Conservation (phyloP, 2,113 vertebrate genomes). For the Antigone vipio region DNA sequence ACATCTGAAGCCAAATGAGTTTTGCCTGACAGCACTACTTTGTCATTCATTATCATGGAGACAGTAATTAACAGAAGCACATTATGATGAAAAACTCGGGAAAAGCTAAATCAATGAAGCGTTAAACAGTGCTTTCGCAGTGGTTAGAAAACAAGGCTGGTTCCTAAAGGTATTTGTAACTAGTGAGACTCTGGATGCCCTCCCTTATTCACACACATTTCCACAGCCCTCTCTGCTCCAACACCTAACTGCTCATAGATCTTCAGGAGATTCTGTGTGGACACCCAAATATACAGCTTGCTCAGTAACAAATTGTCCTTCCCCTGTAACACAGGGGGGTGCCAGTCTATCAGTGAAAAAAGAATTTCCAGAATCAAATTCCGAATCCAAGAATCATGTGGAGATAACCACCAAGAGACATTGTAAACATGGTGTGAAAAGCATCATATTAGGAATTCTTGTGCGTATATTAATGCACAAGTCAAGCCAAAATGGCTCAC, state of each 20-base stretch:
- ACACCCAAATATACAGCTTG: not conserved
- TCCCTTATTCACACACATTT: not conserved
- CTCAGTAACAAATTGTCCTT: not conserved
- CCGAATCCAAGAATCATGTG: not conserved
- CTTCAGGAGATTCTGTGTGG: not conserved
- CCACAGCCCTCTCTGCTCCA: not conserved
- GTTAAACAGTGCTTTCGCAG: not conserved
- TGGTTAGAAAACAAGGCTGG: not conserved
- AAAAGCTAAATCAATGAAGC: not conserved
- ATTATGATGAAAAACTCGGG: not conserved
- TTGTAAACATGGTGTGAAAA: rapidly evolving
- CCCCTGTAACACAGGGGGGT: not conserved
- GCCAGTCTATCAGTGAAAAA: not conserved
- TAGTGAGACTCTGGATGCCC: not conserved
- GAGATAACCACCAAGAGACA: not conserved
- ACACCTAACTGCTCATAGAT: not conserved
- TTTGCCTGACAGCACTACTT: not conserved
- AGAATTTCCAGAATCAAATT: not conserved
- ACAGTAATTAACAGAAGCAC: not conserved
- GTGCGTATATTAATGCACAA: not conserved
- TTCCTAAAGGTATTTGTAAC: not conserved
- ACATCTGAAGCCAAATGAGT: not conserved
- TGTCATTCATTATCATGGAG: not conserved
- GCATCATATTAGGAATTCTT: not conserved
- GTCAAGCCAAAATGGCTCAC: not conserved